A percentile compares a stretch with the other conserved stretches of the same genome.
Evolutionary conservation across 2,888 invertebrate species (phyloP).

Genomic region (Drosophila buzzatii): DNA sequence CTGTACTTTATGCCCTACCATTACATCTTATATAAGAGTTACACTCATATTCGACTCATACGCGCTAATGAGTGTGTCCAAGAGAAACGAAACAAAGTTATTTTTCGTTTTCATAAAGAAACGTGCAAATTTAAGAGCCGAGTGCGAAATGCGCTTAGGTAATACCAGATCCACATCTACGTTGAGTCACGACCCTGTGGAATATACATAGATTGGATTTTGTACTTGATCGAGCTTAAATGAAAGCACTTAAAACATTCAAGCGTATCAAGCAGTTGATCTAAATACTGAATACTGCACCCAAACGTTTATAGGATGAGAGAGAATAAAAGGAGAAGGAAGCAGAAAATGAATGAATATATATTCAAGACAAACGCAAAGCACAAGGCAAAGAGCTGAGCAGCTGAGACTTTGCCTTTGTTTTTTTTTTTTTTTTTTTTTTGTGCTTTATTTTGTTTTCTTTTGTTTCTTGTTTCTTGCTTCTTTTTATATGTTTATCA

Average conservation of each 20-base stretch:
- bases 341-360: conserved; percentile 35
- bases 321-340: conserved; percentile 6
- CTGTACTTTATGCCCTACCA: neutral
- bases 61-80: conserved; percentile 46
- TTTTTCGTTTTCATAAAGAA: neutral
- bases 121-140: conserved; percentile 44
- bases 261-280: conserved; percentile 48
- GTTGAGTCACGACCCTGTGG: conserved; percentile 16
- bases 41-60: conserved; percentile 29
- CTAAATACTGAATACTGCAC: conserved; percentile 56
- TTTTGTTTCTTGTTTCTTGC: neutral
- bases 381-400: conserved; percentile 8
- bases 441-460: neutral
- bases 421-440: conserved; percentile 32
- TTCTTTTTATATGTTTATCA: conserved; percentile 61
- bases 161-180: conserved; percentile 23
- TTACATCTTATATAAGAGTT: conserved; percentile 39
- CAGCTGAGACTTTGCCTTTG: conserved; percentile 33
- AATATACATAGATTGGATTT: neutral
- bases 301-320: conserved; percentile 38
- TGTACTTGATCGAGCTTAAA: conserved; percentile 13
- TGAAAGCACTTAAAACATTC: conserved; percentile 31
- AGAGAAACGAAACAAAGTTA: neutral
- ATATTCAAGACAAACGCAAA: conserved; percentile 37
- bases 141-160: conserved; percentile 52